Base-by-base conservation (phyloP, 2,113 vertebrate species). In the Hippocampus abdominalis region DNA sequence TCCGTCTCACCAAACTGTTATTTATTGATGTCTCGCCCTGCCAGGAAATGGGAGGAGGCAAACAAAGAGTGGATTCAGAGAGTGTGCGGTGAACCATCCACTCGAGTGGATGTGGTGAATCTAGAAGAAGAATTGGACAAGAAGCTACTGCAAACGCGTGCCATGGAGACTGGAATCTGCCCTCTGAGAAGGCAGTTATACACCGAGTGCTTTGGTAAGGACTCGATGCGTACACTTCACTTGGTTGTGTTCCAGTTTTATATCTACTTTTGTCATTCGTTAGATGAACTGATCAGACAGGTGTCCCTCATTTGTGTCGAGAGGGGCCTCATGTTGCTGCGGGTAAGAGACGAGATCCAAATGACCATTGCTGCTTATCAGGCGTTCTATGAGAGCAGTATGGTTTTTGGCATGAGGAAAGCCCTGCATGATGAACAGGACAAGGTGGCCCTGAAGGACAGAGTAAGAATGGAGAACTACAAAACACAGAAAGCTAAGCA, bases 241-340 rank as follows among this genome's bases (percentile, higher is more conserved):
- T 23, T 56, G 4, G 23, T 59, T 59, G 56, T 10, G 27, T 51
- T 6, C 15, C 44, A 51, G 4, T 36, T 23, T 29, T 44, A 48
- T 27, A 46, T 18, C 25, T n/a, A 2, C 15, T 64, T 67, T 65
- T 27, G 1, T 20, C 16, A 56, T 61, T 51, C 40, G 63, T 70
- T 51, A 98, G 96, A 99, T 67, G 97, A 99, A 74, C 76, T 99
- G 70, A 98, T 99, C 87, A 93, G 97, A 21, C 93, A 98, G 76
- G 93, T 92, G 36, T 95, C 95, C 10, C 94, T 98, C 76, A 95
- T 93, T 86, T 98, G 97, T 15, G 91, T 93, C 0, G 96, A 97
- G 90, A 92, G 95, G 16, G 97, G 97, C 0, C 82, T 98, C 72
- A 79, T 99, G 85, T 86, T 98, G 84, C 76, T 95, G 5, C 91